These are phyloP conservation scores for Rhinogobio ventralis DNA, from an alignment of 2,797 vertebrate species.

Conservation along the genomic window DNA sequence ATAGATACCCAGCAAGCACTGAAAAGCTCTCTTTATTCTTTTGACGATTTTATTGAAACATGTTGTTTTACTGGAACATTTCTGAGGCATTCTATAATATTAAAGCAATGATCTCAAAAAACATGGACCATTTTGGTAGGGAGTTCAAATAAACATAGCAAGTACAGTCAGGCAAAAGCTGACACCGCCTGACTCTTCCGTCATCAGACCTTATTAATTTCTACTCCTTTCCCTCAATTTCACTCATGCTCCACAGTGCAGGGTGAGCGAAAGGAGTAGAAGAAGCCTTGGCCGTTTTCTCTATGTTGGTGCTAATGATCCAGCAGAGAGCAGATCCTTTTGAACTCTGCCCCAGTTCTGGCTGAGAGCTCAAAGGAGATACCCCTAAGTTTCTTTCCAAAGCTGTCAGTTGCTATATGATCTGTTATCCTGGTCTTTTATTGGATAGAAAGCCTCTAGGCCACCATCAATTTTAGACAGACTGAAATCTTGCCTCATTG, in stretches of 20 bases:
- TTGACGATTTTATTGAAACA: neutral
- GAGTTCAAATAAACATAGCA: constrained; percentile 35
- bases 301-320: constrained; percentile 38
- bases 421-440: constrained; percentile 29
- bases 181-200: constrained; percentile 87
- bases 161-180: constrained; percentile 73
- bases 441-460: constrained; percentile 35
- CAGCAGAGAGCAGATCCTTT: constrained; percentile 39
- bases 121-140: neutral
- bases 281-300: constrained; percentile 25
- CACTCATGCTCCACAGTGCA: constrained; percentile 12
- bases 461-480: constrained; percentile 24
- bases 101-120: constrained; percentile 8
- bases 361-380: constrained; percentile 43
- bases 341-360: constrained; percentile 50
- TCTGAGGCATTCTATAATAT: neutral
- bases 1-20: neutral
- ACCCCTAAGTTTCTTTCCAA: constrained; percentile 19
- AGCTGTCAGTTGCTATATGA: constrained; percentile 17
- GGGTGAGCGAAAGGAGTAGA: neutral
- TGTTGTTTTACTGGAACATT: neutral
- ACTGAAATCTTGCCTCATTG: constrained; percentile 2
- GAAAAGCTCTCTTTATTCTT: neutral
- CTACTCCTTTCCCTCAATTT: constrained; percentile 15
- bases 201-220: constrained; percentile 52